Base-by-base conservation (phyloP, 2,888 invertebrate species). In the Xiphydria camelus region DNA sequence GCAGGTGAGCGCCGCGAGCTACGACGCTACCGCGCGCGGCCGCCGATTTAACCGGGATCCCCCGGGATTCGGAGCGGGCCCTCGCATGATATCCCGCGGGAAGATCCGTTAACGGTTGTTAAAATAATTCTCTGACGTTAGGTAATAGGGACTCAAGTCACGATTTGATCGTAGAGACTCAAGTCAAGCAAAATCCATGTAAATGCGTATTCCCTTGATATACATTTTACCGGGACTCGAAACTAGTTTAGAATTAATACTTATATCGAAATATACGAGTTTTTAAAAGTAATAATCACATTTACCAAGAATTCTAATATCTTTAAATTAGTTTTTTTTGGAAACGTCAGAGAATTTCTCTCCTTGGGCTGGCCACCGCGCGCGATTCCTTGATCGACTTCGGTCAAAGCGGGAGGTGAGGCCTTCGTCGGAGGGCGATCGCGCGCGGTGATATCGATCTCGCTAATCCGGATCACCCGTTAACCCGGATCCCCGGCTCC, bases 1-100 rank as follows among this genome's bases (percentile, higher is more conserved):
- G 55, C 57, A 60, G 57, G 59, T 55, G 59, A 60, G 55, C 50
- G 57, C 61, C 55, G 55, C 55, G 43, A 60, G 57, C 59, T 46
- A 59, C 59, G 57, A n/a, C n/a, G n/a, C n/a, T n/a, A n/a, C n/a
- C 50, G 51, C 52, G 56, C 49, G 52, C 46, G 49, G 55, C 47
- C 45, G 45, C 49, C 57, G 60, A 60, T 59, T 59, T 61, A 59
- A 57, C 52, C 60, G 46, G 49, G 49, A 57, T 55, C 12, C 29
- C n/a, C 55, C 60, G 57, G 57, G 51, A 53, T 55, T 59, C 55
- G 49, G 51, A 47, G 41, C 40, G 49, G 49, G n/a, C n/a, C 41
- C 46, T 36, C 20, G 20, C 7, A n/a, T n/a, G n/a, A 29, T 15
- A 14, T 15, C 2, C 29, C 12, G 19, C 26, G 38, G 40, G 21